Percentiles rank a stretch among this genome's conserved stretches.
Conservation (phyloP, 2,113 vertebrate species). For the Laticauda laticaudata region DNA sequence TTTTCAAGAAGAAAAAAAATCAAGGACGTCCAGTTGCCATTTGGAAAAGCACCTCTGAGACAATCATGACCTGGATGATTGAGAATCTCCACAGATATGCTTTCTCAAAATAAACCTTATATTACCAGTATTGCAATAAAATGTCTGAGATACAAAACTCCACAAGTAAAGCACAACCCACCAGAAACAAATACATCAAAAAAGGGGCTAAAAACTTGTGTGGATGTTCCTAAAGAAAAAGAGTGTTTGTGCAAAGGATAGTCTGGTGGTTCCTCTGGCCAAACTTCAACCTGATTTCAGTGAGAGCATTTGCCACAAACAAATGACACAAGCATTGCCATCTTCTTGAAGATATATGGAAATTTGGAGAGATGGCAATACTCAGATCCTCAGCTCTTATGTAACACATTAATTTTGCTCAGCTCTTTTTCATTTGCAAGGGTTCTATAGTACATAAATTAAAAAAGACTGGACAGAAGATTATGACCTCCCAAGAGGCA, state of each 20-base stretch:
- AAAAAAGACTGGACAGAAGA: neutral
- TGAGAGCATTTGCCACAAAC: neutral
- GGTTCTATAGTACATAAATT: neutral
- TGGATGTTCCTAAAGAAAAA: neutral
- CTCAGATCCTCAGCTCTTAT: neutral
- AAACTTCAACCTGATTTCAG: neutral
- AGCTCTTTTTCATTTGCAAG: neutral
- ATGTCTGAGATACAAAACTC: neutral
- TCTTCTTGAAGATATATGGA: neutral
- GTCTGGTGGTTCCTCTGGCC: neutral
- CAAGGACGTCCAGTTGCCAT: neutral
- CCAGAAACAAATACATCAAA: neutral
- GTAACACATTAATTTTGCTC: neutral
- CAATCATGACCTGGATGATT: neutral
- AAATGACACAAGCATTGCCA: neutral
- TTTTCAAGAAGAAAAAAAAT: neutral
- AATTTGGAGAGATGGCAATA: neutral
- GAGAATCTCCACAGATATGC: neutral
- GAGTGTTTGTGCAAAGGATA: neutral
- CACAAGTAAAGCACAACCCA: neutral
- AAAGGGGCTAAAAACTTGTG: neutral
- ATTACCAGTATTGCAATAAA: neutral
- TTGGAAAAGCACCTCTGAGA: neutral
- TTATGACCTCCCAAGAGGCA: neutral
- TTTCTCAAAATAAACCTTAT: neutral